phyloP scores from a whole-genome alignment of 1,140 invertebrate species.

The Conus ventricosus region DNA sequence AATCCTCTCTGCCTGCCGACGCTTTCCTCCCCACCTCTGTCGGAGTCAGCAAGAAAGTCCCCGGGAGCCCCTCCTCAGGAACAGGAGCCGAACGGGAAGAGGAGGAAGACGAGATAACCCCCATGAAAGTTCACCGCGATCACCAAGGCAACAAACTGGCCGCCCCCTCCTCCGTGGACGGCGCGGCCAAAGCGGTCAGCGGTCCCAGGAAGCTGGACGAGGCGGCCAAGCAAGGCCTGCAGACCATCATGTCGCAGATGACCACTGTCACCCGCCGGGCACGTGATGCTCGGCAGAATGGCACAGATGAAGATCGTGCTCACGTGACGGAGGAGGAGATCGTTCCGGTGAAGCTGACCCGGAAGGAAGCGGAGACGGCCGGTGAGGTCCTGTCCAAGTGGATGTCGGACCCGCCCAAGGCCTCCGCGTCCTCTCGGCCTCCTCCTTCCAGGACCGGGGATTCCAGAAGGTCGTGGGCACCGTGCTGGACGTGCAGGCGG shows the following conservation, averaged over 20 bases:
- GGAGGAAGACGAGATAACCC: conserved; percentile 1
- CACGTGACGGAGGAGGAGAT: conserved; percentile 31
- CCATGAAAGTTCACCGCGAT: conserved; percentile 18
- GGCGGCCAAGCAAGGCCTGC: conserved; percentile 20
- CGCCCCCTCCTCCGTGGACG: background rate
- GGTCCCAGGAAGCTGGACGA: conserved; percentile 12
- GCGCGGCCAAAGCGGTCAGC: background rate
- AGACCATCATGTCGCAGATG: conserved; percentile 15
- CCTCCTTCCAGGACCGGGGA: background rate
- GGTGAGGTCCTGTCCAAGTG: conserved; percentile 20
- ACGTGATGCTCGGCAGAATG: background rate
- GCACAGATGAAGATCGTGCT: background rate
- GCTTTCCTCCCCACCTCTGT: conserved; percentile 5
- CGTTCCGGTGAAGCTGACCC: conserved; percentile 25
- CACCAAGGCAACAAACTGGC: conserved; percentile 18
- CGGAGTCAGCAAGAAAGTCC: background rate
- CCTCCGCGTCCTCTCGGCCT: background rate
- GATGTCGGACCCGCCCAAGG: conserved; percentile 2
- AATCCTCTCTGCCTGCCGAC: background rate
- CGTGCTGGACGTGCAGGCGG: conserved; percentile 16
- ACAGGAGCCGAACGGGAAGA: background rate
- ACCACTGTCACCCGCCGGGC: background rate
- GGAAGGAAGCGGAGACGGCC: conserved; percentile 21
- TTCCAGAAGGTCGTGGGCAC: conserved; percentile 7
- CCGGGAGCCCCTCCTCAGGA: background rate